Conservation (phyloP, 2,113 vertebrate species). For the Excalfactoria chinensis region DNA sequence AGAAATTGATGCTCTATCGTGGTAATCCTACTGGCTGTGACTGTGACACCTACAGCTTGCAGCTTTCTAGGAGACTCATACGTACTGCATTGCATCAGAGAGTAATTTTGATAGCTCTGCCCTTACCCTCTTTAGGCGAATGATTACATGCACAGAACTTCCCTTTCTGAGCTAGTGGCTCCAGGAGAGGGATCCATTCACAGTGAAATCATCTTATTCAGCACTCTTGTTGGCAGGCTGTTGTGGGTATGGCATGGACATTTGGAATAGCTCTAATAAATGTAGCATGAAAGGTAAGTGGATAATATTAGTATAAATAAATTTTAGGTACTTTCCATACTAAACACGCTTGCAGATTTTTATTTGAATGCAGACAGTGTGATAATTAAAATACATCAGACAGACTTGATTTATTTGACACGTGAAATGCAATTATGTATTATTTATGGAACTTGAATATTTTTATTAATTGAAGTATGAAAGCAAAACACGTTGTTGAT, state of each 20-base stretch:
- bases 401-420: neutral
- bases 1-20: neutral
- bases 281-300: neutral
- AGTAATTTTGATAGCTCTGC: conserved; percentile 23
- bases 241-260: neutral
- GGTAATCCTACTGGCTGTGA: neutral
- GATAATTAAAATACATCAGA: neutral
- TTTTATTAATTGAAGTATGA: neutral
- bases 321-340: neutral
- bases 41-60: neutral
- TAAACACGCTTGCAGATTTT: neutral
- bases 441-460: neutral
- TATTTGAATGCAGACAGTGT: neutral
- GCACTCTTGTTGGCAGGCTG: neutral
- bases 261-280: neutral
- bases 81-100: conserved; percentile 28
- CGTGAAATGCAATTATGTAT: neutral
- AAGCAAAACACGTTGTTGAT: neutral
- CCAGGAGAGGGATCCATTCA: neutral
- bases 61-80: conserved; percentile 46
- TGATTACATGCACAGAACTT: conserved; percentile 15
- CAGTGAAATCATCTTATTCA: neutral
- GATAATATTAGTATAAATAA: neutral
- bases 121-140: conserved; percentile 14
- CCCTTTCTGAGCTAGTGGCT: neutral